Percentiles rank a stretch among this genome's conserved stretches.
phyloP scores from a whole-genome alignment of 2,888 invertebrate species.

The Nysson spinosus region DNA sequence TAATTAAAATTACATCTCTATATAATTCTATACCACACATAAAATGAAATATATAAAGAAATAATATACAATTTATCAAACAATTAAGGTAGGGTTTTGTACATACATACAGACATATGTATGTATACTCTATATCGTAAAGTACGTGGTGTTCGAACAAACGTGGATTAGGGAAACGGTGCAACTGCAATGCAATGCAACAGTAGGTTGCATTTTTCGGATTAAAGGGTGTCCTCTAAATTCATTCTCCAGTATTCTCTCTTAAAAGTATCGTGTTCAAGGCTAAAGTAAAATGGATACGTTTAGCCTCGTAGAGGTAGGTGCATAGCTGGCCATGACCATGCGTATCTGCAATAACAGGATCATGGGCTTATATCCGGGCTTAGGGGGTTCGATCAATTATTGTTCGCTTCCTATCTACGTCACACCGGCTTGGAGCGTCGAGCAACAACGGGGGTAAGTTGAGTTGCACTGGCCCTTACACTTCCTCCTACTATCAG shows the following conservation, averaged over 20 bases:
- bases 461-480: conserved; percentile 36
- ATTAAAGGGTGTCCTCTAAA: background rate
- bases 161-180: too few species aligned
- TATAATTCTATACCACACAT: too few species aligned
- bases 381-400: conserved; percentile 73
- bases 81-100: too few species aligned
- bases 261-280: conserved; percentile 17
- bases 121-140: too few species aligned
- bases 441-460: conserved; percentile 45
- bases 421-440: conserved; percentile 60
- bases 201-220: too few species aligned
- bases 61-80: too few species aligned
- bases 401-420: conserved; percentile 70
- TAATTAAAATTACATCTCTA: too few species aligned
- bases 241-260: background rate
- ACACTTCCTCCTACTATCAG: conserved; percentile 43
- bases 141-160: too few species aligned
- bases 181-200: too few species aligned
- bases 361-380: conserved; percentile 71
- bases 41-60: too few species aligned
- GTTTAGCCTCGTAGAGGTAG: conserved; percentile 45
- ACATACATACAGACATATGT: too few species aligned
- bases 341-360: conserved; percentile 70
- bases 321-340: conserved; percentile 36
- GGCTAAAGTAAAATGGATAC: conserved; percentile 48